Base-by-base conservation (phyloP, 1,140 invertebrate species). In the Drosophila orena region DNA sequence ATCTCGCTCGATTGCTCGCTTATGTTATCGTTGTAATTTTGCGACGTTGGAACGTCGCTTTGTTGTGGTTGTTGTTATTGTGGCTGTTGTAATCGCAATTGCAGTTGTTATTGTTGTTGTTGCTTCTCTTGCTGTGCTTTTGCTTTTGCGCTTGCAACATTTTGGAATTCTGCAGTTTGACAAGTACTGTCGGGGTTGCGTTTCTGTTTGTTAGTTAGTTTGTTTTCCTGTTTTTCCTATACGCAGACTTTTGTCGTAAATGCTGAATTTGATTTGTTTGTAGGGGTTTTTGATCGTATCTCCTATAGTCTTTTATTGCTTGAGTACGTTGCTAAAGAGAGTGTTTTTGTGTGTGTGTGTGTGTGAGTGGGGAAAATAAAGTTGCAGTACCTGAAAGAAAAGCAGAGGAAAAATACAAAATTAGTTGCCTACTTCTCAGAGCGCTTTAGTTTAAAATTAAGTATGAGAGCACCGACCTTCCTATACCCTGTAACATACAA, bases 21-120 rank as follows among this genome's bases (percentile, higher is more conserved):
- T 84, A 77, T 76, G 70, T 75, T 83, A 83, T 83, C 56, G 79
- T 83, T 71, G 80, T 71, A 55, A 71, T 72, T 84, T 66, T 79
- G 70, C 62, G 77, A 47, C 77, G 71, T 43, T 55, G 77, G 53
- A 75, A 75, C 58, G 71, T 55, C 62, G 71, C 64, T 43, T 65
- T 78, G 34, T 75, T 69, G 62, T 57, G 66, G 35, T 20, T 62
- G 17, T 65, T 61, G 30, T 24, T 15, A 7, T 42, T 43, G 38
- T 22, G 52, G 46, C 42, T 40, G 34, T 11, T 54, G 46, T 14
- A 54, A 22, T 35, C 72, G 40, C 20, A 53, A 43, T 38, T 76
- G 46, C 42, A 76, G 52, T 43, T 72, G 34, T 47, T 80, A 38
- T 72, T 70, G 34, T 22, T 65, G 43, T 66, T 84, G 50, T 61